Evolutionary conservation across 2,797 vertebrate genomes (phyloP), one percentile per base, ranked within the genome.

Genomic region (Pogoniulus pusillus): DNA sequence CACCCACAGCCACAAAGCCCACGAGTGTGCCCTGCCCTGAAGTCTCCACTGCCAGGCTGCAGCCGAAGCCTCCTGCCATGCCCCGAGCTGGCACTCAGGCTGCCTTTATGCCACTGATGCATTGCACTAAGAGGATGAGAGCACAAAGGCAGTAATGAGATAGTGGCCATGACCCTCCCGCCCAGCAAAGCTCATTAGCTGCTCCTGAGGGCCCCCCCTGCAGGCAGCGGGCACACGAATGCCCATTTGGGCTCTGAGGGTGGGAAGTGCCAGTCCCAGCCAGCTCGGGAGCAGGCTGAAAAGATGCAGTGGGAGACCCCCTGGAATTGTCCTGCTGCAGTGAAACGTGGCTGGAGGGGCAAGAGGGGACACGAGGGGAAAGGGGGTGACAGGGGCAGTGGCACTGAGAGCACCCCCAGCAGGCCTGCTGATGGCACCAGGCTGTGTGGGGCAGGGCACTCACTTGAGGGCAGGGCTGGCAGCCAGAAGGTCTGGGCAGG

Each of bases 161-260:
- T 20, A 55, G 37, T 1, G 2, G 64, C 76, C 0, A 0, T 10
- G 91, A 91, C 81, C 81, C 59, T 65, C 62, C 63, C n/a, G 16
- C 45, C 58, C 41, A 2, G 73, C 55, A 84, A 91, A 95, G 89
- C 90, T 95, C 90, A 65, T 85, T 86, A 91, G 60, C 51, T 35
- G 64, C 45, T 34, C 86, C 20, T 0, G 47, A 71, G 72, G 54
- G 30, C 29, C 74, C 35, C 59, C 59, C 87, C 73, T 1, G 0
- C 30, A 16, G 41, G 51, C 69, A 59, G 89, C 6, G 4, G 17
- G 37, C 59, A 37, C 45, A 45, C 18, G 34, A 75, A 81, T 34
- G 39, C 76, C 47, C 35, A 2, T 16, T 26, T 10, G 62, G 85
- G 57, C 16, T 41, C 32, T 0, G 0, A 57, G 64, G 37, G 22